Evolutionary conservation across 2,888 invertebrate genomes (phyloP), one percentile per base, ranked within the genome.

Genomic region (Polia nebulosa): DNA sequence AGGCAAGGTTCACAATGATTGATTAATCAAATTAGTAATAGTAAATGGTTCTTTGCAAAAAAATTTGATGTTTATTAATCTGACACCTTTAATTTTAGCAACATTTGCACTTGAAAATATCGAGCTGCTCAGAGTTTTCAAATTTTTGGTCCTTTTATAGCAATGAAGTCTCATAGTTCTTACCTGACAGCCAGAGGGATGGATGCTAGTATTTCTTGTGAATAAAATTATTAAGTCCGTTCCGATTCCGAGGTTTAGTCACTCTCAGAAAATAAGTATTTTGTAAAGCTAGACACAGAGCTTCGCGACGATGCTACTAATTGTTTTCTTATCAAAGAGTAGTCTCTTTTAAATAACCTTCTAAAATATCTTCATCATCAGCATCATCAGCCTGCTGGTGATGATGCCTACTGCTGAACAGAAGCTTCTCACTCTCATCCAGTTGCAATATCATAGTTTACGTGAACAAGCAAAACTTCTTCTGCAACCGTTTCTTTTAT

Each of bases 1-100:
- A 87, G 62, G 87, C 73, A 22, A 36, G 36, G 82, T 83, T 45
- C 80, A 87, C 73, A 85, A 58, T 71, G 67, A 60, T 70, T 59
- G 64, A 63, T 39, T 55, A 13, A 58, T 70, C 51, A 56, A 62
- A 62, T 52, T 59, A 44, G 20, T 13, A 22, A 29, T 61, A 8
- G 20, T 66, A 1, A 55, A 34, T 32, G 20, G 11, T 11, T 0
- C 2, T 34, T 53, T 22, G 8, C n/a, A 8, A 25, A 1, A n/a
- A 47, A 22, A 20, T 7, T 4, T 7, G 20, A 25, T 34, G 13
- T 41, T 29, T 20, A 0, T 22, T 13, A 0, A 8, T 63, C 7
- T 39, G 44, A 22, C 11, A 47, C 29, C n/a, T 41, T 39, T 9
- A 3, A 17, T 44, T 15, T 32, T 13, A 32, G 6, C 3, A 39